These are phyloP conservation scores for Apamea monoglypha DNA, from an alignment of 2,888 invertebrate genomes.

Conservation along the genomic window DNA sequence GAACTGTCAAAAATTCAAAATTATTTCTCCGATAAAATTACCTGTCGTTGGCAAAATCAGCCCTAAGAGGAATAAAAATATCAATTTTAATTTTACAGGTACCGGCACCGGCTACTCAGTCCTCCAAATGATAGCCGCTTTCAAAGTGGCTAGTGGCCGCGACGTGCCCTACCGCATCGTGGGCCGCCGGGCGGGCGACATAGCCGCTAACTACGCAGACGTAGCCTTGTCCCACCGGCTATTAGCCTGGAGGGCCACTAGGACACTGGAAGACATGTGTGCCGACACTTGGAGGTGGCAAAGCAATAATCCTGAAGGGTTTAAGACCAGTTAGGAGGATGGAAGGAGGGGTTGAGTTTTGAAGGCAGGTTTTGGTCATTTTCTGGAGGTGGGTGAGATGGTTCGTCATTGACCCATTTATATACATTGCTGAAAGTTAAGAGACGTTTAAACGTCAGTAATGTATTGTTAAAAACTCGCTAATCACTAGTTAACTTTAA, in stretches of 20 bases:
- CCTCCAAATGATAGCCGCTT: constrained; percentile 95
- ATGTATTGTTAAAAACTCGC: no score
- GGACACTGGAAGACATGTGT: constrained; percentile 95
- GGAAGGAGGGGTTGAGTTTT: not conserved
- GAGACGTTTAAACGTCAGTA: no score
- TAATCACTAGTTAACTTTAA: no score
- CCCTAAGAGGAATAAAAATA: not conserved
- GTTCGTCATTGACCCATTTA: no score
- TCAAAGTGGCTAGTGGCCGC: constrained; percentile 94
- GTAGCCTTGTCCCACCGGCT: constrained; percentile 93
- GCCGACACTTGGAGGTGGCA: constrained; percentile 97
- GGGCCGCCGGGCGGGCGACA: constrained; percentile 95
- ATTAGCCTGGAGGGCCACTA: constrained; percentile 95
- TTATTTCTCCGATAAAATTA: no score
- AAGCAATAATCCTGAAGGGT: constrained; percentile 95
- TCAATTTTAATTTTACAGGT: constrained; percentile 70
- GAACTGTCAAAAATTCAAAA: no score
- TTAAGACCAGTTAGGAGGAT: constrained; percentile 65
- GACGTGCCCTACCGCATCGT: constrained; percentile 93
- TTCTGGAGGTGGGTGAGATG: not conserved
- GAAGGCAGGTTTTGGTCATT: not conserved
- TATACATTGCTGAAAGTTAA: no score
- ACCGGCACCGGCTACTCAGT: constrained; percentile 97
- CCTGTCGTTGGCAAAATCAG: no score
- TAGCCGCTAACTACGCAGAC: constrained; percentile 96